Base-by-base conservation (phyloP, 2,797 vertebrate genomes). In the Typhlichthys eigenmanni region DNA sequence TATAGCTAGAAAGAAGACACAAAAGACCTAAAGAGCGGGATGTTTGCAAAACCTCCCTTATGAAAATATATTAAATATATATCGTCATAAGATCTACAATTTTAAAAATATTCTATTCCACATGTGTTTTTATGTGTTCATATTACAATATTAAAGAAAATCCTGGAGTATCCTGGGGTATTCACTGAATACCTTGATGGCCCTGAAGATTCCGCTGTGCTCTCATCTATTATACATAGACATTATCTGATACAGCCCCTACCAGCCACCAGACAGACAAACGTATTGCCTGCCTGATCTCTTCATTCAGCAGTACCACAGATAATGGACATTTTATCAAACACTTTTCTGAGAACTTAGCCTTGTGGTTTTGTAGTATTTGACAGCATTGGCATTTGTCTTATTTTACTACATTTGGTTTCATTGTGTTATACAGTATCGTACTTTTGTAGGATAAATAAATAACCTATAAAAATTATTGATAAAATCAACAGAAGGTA, bases 51-150 rank as follows among this genome's bases (percentile, higher is more conserved):
- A 38, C 62, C 19, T 66, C 62, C 62, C 66, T 64, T 9, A 74
- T 62, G 32, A 78, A 68, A 72, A 85, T 74, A 66, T 56, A 85
- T 75, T 29, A 58, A 14, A 64, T 64, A 66, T 24, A 24, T 24
- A 24, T 24, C 24, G 3, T 24, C 24, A 24, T 24, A 19, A 19
- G 2, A 24, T 3, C 24, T 1, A 0, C 58, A 1, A 17, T 76
- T 55, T 69, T 57, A 24, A 58, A 58, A 58, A 32, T 14, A 0
- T 0, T 72, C 62, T 29, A 3, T 68, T 66, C 61, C 55, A 32
- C 56, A 56, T 49, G 55, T 32, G 55, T 49, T 58, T 24, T 47
- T 45, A 47, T 54, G 52, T 55, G 47, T 64, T 64, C 52, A 13
- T 55, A 48, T 29, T 24, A 12, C 29, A 10, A 55, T 45, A 60